Evolutionary conservation across 2,113 vertebrate species (phyloP), one percentile per base, ranked within the genome.

Genomic region (Clarias macrocephalus): DNA sequence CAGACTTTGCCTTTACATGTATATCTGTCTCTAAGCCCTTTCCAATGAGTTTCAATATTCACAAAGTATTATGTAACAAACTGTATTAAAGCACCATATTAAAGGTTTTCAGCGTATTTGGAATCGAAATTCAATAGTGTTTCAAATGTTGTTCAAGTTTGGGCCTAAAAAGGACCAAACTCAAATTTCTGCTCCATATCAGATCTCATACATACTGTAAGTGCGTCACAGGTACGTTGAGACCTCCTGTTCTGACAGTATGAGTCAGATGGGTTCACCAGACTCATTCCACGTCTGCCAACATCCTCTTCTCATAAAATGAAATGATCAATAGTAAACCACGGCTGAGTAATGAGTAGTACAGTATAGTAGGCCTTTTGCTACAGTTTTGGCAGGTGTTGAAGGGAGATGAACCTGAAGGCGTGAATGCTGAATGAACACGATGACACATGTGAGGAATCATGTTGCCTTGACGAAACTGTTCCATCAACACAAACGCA

Each of bases 401-500:
- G 33, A 63, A 16, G 7, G 21, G 80, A 82, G 42, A 65, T 12
- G 8, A 3, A 65, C 57, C 59, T 81, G n/a, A 23, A 65, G 80
- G 80, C 37, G 1, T 8, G 5, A 25, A 11, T 23, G 21, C 28
- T 80, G 16, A 56, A 59, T 28, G 25, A 33, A 59, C 60, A 30
- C n/a, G 37, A 82, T 65, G 59, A n/a, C 2, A 42, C 80, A 37
- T 12, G 28, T 82, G 30, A 23, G 57, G 10, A 81, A 30, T 81
- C 30, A 42, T 25, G 60, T 63, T 82, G 48, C 80, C 37, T n/a
- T 65, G 60, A 25, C 80, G 65, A 65, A 59, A 9, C 21, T 1
- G 48, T n/a, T 37, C 33, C 80, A 65, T 82, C 33, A 82, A 65
- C 33, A 65, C 60, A 65, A 82, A 82, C 80, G 23, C 57, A 82